Conservation (phyloP, 2,113 vertebrate genomes). For the Motacilla tschutschensis region DNA sequence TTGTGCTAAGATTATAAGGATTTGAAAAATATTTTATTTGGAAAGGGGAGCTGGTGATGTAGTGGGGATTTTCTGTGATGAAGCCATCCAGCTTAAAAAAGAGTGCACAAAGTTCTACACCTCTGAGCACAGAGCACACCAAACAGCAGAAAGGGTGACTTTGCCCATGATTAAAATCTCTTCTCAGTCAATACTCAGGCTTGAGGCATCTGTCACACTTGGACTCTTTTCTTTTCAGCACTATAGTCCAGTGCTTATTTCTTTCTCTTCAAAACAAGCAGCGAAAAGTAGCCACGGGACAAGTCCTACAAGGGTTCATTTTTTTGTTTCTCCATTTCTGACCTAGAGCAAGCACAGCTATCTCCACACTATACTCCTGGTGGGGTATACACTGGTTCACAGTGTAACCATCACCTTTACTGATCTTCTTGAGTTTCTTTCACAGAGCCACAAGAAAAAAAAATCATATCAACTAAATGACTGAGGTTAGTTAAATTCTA, state of each 20-base stretch:
- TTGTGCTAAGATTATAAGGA: background rate
- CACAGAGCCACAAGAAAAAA: background rate
- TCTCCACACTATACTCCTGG: background rate
- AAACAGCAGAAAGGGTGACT: conserved; percentile 4
- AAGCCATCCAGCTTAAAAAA: background rate
- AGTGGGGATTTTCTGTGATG: background rate
- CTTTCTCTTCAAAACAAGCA: background rate
- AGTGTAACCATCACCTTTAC: background rate
- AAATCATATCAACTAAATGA: background rate
- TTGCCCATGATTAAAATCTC: background rate
- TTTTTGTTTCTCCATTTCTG: background rate
- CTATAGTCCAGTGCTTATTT: background rate
- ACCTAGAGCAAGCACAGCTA: background rate
- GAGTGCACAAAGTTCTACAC: background rate
- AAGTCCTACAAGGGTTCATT: background rate
- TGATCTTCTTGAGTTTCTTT: background rate
- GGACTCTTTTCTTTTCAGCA: background rate
- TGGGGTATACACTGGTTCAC: too few relatives aligned
- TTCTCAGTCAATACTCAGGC: background rate
- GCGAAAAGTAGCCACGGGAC: background rate
- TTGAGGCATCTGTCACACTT: background rate
- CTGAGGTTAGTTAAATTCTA: background rate
- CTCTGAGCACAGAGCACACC: background rate
- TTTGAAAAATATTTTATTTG: background rate
- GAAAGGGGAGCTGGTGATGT: background rate